A percentile compares a stretch with the other conserved stretches of the same genome.
These are phyloP conservation scores for Drosophila nigromelanica DNA, from an alignment of 1,140 invertebrate species.

Conservation along the genomic window DNA sequence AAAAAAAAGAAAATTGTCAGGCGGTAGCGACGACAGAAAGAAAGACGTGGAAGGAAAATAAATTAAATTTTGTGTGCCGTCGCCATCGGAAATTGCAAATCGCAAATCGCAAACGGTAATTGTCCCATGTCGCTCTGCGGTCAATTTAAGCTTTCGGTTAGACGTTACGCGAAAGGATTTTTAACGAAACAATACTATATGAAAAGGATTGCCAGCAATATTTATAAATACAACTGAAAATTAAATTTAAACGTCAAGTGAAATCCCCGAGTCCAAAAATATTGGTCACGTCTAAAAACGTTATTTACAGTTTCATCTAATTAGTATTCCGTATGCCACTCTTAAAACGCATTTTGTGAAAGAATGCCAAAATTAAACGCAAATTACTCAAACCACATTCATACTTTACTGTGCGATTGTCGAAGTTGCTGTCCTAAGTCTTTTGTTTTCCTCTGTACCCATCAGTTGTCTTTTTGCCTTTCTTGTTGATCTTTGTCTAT, in stretches of 20 bases:
- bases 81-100: constrained; percentile 76
- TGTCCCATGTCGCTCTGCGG: constrained; percentile 38
- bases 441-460: constrained; percentile 49
- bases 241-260: neutral
- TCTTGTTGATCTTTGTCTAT: neutral
- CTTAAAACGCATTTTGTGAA: constrained; percentile 15
- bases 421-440: constrained; percentile 64
- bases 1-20: constrained; percentile 62
- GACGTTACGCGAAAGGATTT: constrained; percentile 11
- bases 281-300: constrained; percentile 14
- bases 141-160: constrained; percentile 14
- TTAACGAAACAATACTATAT: neutral
- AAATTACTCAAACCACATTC: constrained; percentile 13
- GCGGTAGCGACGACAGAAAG: constrained; percentile 13
- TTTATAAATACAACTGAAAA: neutral
- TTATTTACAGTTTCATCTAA: constrained; percentile 47
- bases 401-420: constrained; percentile 13
- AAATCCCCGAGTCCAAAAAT: neutral
- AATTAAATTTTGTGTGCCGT: constrained; percentile 68
- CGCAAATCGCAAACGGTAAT: constrained; percentile 78
- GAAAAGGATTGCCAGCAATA: constrained; percentile 5
- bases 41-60: constrained; percentile 69
- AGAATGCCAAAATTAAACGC: constrained; percentile 23
- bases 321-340: constrained; percentile 41
- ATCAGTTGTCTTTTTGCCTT: neutral